Base-by-base conservation (phyloP, 2,888 invertebrate species). In the Pseudeuparius sepicola region DNA sequence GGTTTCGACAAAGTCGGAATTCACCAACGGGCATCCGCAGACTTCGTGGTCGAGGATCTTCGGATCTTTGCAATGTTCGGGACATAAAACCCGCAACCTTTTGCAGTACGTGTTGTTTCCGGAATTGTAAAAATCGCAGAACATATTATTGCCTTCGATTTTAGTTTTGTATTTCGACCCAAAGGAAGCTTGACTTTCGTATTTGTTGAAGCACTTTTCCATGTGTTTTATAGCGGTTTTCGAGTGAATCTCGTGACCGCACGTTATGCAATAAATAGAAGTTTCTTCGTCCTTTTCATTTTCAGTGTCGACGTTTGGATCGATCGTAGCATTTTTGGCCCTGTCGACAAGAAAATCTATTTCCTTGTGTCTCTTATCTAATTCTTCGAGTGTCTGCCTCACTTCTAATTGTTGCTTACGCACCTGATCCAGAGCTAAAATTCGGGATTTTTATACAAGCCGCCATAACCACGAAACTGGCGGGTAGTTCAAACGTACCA, bases 121-220 rank as follows among this genome's bases (percentile, higher is more conserved):
- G 0, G 84, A 75, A 63, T 94, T 96, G 64, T 82, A 96, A 59
- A 83, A 89, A 55, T 98, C 97, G 59, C 98, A 98, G 63, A 97
- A 97, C 83, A 98, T 90, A 49, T 89, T 89, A 63, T 88, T 89
- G 52, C 86, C 87, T 60, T 94, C 94, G 50, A 96, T 92, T 36
- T 88, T 71, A 0, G 94, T 94, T 59, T 93, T 86, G 54, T 89
- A 93, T 26, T 89, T 77, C 14, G 93, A 93, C 7, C 94, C 94
- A 62, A 94, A 96, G 0, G 93, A 92, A 2, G 94, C 88, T 64
- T 96, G 93, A 28, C 92, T 89, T 62, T 97, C 97, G 61, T 92
- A 90, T 74, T 96, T 96, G 46, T 89, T 84, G 62, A 93, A 97
- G 60, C 96, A 97, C 59, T 92, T 92, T 65, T 94, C 96, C 90